These are phyloP conservation scores for Trididemnum clinides DNA, from an alignment of 23 tunicate species.

Conservation along the genomic window DNA sequence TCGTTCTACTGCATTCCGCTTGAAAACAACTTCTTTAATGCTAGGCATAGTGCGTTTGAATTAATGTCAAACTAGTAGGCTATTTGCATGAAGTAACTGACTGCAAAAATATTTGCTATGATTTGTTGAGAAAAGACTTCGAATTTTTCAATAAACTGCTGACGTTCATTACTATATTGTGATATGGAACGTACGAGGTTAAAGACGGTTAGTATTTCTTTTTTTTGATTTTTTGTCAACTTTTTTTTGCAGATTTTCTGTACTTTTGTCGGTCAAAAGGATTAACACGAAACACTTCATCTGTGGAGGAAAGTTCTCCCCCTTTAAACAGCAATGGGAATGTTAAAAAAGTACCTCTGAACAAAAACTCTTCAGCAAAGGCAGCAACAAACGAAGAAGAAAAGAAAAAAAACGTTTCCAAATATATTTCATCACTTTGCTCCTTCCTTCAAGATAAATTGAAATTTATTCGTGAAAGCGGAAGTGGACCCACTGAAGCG, in stretches of 20 bases:
- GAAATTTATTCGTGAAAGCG: constrained; percentile 49
- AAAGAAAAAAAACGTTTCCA: background rate
- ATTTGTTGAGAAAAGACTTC: too few species aligned
- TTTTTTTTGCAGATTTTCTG: constrained; percentile 35
- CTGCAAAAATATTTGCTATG: too few species aligned
- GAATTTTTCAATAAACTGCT: too few species aligned
- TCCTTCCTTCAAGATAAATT: constrained; percentile 39
- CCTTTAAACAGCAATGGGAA: background rate
- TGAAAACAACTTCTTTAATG: too few species aligned
- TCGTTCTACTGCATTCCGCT: too few species aligned
- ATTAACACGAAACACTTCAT: constrained; percentile 1
- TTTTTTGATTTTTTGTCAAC: background rate
- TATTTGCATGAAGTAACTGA: too few species aligned
- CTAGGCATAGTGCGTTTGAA: too few species aligned
- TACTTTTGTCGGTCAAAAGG: constrained; percentile 49
- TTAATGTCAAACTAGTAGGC: too few species aligned
- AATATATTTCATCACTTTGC: constrained; percentile 27
- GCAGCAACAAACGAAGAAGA: background rate
- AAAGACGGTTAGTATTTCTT: too few species aligned
- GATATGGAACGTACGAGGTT: too few species aligned
- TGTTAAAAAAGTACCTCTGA: too few species aligned
- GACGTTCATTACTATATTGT: too few species aligned
- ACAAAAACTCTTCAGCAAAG: background rate
- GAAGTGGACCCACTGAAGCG: background rate
- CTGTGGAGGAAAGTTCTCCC: background rate